Percentiles rank a stretch among this genome's conserved stretches.
These are phyloP conservation scores for Phyllotreta cruciferae DNA, from an alignment of 2,888 invertebrate genomes.

Conservation along the genomic window DNA sequence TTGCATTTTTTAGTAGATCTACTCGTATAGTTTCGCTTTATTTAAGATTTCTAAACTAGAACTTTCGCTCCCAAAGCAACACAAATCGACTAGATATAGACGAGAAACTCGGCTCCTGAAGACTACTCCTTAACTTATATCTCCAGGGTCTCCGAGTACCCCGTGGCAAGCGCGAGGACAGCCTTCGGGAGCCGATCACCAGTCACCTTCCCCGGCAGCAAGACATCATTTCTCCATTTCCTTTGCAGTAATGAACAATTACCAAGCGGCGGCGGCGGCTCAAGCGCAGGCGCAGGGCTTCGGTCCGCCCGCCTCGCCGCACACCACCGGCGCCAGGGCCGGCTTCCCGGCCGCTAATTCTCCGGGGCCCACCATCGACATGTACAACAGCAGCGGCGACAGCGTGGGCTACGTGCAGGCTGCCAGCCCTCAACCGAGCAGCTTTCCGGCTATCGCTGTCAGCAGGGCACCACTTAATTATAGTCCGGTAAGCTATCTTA, in stretches of 20 bases:
- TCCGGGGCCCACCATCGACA: conserved; percentile 90
- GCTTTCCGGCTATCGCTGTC: conserved; percentile 92
- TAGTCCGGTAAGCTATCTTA: conserved; percentile 78
- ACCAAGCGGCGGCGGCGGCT: conserved; percentile 81
- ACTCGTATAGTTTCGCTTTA: background rate
- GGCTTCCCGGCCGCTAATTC: conserved; percentile 75
- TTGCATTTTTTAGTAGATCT: background rate
- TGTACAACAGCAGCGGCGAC: conserved; percentile 88
- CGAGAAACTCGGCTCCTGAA: conserved; percentile 54
- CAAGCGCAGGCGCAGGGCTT: conserved; percentile 81
- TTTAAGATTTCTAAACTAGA: background rate
- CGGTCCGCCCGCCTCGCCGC: conserved; percentile 85
- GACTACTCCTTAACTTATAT: conserved; percentile 47
- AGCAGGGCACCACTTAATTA: conserved; percentile 93
- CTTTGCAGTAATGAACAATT: conserved; percentile 93
- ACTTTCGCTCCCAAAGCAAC: background rate
- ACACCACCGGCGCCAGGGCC: conserved; percentile 67
- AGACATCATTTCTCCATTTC: conserved; percentile 57
- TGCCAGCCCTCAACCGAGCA: conserved; percentile 95
- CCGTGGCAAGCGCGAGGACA: conserved; percentile 45
- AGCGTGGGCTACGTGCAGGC: conserved; percentile 95
- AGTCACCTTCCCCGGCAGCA: conserved; percentile 43
- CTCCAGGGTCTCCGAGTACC: conserved; percentile 54
- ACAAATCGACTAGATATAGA: no score
- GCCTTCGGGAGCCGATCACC: conserved; percentile 55